Evolutionary conservation across 2,888 invertebrate species (phyloP), one percentile per base, ranked within the genome.

Genomic region (Xestia rhomboidea): DNA sequence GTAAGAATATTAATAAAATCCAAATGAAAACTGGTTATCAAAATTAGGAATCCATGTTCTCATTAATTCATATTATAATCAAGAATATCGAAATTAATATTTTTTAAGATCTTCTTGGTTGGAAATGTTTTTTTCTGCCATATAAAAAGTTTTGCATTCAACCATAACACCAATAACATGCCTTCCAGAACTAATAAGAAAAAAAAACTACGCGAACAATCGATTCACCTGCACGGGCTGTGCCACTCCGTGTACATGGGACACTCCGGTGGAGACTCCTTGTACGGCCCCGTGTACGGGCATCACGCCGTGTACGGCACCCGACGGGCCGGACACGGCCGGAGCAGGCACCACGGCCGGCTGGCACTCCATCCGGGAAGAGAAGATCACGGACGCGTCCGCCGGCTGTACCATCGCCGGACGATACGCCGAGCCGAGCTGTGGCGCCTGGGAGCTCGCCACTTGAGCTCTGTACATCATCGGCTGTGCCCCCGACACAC

Each of bases 391-490:
- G 27, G 77, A 62, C 1, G 77, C 60, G 5, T 79, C 73, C 18
- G 77, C 63, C 75, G 83, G 49, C 64, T 83, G 84, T 34, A 75
- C 66, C 84, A 77, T 44, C 74, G 83, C 68, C 66, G 82, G 76
- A 60, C 83, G 77, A 78, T 73, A 63, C 18, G 86, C 74, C 60
- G 83, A 83, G 0, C 74, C 73, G 0, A 83, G 74, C 76, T 91
- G 92, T 11, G 93, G 92, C 41, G 92, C 89, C 73, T 94, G 94
- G 46, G 93, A 87, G 30, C 79, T 86, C 34, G 82, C 82, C 79
- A 90, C 90, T 76, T 94, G 94, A 38, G 95, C 92, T 64, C 94
- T 88, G 71, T 94, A 95, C 91, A 91, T 83, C 93, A 93, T 92
- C 13, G 95, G 93, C 88, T 94, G 95, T 4, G 93, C 89, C 51